Percentiles rank a stretch among this genome's conserved stretches.
These are phyloP conservation scores for Chromobotia macracanthus DNA, from an alignment of 2,797 vertebrate species.

Conservation along the genomic window DNA sequence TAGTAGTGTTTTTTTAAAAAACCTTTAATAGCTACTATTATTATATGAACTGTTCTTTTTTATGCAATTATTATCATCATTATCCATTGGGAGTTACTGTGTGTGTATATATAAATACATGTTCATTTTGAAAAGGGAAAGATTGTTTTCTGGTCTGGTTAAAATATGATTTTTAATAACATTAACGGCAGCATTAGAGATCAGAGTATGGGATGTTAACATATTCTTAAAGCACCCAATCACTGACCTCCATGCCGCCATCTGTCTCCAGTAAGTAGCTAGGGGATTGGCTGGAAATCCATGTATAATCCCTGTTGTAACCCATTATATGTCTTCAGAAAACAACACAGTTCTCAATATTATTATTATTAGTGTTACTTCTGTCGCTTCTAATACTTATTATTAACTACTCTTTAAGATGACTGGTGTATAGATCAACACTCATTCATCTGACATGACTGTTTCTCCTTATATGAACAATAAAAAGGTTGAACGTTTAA, in stretches of 20 bases:
- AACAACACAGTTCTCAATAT: conserved; percentile 57
- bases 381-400: conserved; percentile 47
- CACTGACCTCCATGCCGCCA: conserved; percentile 35
- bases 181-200: conserved; percentile 41
- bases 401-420: conserved; percentile 48
- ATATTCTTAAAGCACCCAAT: conserved; percentile 41
- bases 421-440: conserved; percentile 55
- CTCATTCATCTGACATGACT: conserved; percentile 51
- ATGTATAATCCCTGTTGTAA: conserved; percentile 56
- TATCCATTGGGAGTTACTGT: conserved; percentile 44
- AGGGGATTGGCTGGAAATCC: conserved; percentile 45
- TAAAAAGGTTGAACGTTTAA: conserved; percentile 40
- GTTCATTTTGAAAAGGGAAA: conserved; percentile 49
- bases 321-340: conserved; percentile 49
- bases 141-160: conserved; percentile 45
- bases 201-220: conserved; percentile 44
- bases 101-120: too few species aligned
- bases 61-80: conserved; percentile 44
- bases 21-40: conserved; percentile 54
- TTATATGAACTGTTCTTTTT: conserved; percentile 49
- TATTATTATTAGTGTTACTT: conserved; percentile 53
- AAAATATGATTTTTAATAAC: conserved; percentile 44
- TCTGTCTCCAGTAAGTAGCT: conserved; percentile 42
- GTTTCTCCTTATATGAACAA: conserved; percentile 56
- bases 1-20: conserved; percentile 49